These are phyloP conservation scores for Melangyna quadrimaculata DNA, from an alignment of 2,888 invertebrate species.

Conservation along the genomic window DNA sequence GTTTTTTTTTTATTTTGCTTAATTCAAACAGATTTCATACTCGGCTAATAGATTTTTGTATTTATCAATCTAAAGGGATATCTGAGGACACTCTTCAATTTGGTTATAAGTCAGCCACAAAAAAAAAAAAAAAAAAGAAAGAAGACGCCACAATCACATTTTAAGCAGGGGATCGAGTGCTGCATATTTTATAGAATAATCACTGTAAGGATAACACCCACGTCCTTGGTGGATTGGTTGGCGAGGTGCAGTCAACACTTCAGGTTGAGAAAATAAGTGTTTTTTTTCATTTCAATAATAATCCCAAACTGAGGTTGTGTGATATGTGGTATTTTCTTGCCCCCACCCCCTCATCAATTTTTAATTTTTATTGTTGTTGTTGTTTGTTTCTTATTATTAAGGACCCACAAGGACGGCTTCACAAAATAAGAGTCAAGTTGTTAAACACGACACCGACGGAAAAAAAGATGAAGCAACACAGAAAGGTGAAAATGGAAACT, in stretches of 20 bases:
- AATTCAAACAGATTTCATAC: not conserved
- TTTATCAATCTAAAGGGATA: not conserved
- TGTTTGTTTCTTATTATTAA: not conserved
- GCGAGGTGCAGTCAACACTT: slow-evolving; percentile 23
- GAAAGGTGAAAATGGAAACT: not conserved
- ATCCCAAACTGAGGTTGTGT: slow-evolving; percentile 18
- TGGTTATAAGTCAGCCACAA: slow-evolving; percentile 52
- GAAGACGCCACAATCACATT: slow-evolving; percentile 41
- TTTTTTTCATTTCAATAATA: not conserved
- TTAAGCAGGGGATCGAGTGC: slow-evolving; percentile 27
- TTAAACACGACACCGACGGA: not conserved
- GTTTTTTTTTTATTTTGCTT: not conserved
- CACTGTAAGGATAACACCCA: slow-evolving; percentile 33
- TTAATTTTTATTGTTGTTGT: not conserved
- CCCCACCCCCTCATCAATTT: not conserved
- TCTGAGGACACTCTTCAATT: not conserved
- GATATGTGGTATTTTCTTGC: not conserved
- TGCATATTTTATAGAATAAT: slow-evolving; percentile 48
- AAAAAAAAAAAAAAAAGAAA: not conserved
- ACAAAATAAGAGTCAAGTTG: slow-evolving; percentile 36
- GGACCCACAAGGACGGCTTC: slow-evolving; percentile 31
- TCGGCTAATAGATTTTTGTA: not conserved
- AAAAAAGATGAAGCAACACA: not conserved
- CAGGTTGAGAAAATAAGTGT: slow-evolving; percentile 37
- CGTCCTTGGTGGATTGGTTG: slow-evolving; percentile 59